Base-by-base conservation (phyloP, 2,113 vertebrate species). In the Aleadryas rufinucha region DNA sequence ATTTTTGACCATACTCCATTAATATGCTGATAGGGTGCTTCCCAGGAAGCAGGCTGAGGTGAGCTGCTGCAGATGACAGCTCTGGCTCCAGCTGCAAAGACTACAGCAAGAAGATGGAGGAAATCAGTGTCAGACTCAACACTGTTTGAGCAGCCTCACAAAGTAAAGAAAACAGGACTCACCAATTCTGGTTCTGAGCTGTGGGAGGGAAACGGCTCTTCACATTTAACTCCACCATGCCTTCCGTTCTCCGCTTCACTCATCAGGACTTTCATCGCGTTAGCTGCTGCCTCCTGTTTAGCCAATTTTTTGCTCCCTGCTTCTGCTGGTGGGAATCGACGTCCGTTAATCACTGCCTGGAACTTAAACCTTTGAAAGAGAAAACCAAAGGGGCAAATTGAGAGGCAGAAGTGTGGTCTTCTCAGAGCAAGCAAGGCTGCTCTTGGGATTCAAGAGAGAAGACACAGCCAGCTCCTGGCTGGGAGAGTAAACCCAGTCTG, bases 251-350 rank as follows among this genome's bases (percentile, higher is more conserved):
- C 98, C 5, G 97, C 98, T 80, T 99, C 99, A 3, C 91, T 97
- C 10, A 98, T 96, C 49, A 99, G 98, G 19, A 99, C 92, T 18
- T 70, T 98, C 94, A 99, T 98, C 2, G 99, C 99, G 2, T 98
- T 98, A 4, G 98, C 98, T 2, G 99, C 99, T 1, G 99, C 99
- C 5, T 99, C 99, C 89, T 99, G 99, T 79, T 99, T 99, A 4
- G 99, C 99, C 3, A 99, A 98, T 64, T 99, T 99, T 95, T 99
- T 99, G 96, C 98, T 99, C 49, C 99, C 98, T 9, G 99, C 99
- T 95, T 99, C 99, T 1, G 98, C 99, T 3, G 98, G 96, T 19
- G 99, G 99, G 96, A 99, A 99, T 37, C 94, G 91, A 39, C 98
- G 98, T 31, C 99, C 98, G 0, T 98, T 98, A 27, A 99, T 98